Evolutionary conservation across 2,888 invertebrate genomes (phyloP), one percentile per base, ranked within the genome.

Genomic region (Mesorhabditis sp.): DNA sequence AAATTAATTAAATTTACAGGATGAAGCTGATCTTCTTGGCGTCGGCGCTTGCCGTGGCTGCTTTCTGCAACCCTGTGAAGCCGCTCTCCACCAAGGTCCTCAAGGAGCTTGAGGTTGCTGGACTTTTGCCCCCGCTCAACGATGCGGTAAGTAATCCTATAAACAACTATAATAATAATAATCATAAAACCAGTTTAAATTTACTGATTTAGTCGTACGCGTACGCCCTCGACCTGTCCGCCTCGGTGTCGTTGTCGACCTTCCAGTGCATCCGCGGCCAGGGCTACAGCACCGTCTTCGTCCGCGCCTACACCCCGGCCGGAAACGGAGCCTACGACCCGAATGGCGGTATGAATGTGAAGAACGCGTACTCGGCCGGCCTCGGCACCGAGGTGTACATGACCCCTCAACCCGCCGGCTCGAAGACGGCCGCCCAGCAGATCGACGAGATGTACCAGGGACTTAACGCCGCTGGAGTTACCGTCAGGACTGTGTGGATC

Each of bases 301-400:
- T 72, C 28, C 72, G 76, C 10, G 76, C 74, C n/a, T 79, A 79
- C 68, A 66, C 67, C 43, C 77, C 79, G 62, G 42, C 68, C 6
- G 77, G 76, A 67, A 68, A 71, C 42, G 79, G 79, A 68, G 62
- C 70, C 5, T 76, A 73, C 70, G 77, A 79, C 64, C 13, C 62
- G 15, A 77, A 76, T 64, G 66, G 76, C 7, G 69, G 71, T 62
- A 62, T 43, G 43, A 76, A 72, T 41, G 70, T 79, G 15, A 71
- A 75, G 58, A 75, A 76, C 58, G 79, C 79, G 4, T 74, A 76
- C 65, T 72, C 65, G 74, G 79, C 77, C 58, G 74, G 75, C 6
- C 72, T 79, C 58, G 77, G 75, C 58, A 74, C 72, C 67, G 79
- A 79, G 66, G 69, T 75, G 44, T 79, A 76, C 74, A 71, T 79